Evolutionary conservation across 2,113 vertebrate genomes (phyloP), one percentile per base, ranked within the genome.

Genomic region (Peromyscus maniculatus): DNA sequence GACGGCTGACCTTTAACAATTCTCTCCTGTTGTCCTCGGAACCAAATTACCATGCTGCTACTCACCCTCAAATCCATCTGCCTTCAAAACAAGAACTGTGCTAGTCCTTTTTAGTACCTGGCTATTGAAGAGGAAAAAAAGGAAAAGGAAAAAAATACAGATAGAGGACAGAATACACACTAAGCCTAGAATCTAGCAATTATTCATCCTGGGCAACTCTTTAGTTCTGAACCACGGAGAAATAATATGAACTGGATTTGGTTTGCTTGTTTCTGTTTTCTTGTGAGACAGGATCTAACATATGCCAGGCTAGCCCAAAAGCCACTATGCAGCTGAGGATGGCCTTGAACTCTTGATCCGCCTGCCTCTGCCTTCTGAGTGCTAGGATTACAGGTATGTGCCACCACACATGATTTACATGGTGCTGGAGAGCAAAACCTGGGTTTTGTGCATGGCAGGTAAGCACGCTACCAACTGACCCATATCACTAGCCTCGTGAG

Each of bases 1-100:
- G 97, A 97, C 3, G 26, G 62, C 15, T 97, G 97, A 78, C 88
- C 95, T 97, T 98, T 96, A 79, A 2, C 69, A 87, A 36, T 92
- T 80, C 43, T 71, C 74, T 66, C 92, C 91, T 96, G 55, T 86
- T 98, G 89, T 31, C 91, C 49, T 43, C 43, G 79, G 57, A 64
- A 89, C 24, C 33, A 98, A 97, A 97, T 91, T n/a, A 93, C 55
- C 66, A 90, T 17, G 89, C 7, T 13, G 71, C 9, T 78, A 79
- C 5, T 88, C 64, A 87, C 6, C 36, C 83, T 89, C 69, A 95
- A 82, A 93, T 96, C 79, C 9, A 52, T 46, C 19, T 74, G 43
- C 97, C 92, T 91, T 72, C 15, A 91, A 93, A 88, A 79, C 13
- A 80, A 91, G 97, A 89, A 57, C 21, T 55, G 55, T 59, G 78